phyloP scores from a whole-genome alignment of 2,797 vertebrate species.

The Neomorphus geoffroyi region DNA sequence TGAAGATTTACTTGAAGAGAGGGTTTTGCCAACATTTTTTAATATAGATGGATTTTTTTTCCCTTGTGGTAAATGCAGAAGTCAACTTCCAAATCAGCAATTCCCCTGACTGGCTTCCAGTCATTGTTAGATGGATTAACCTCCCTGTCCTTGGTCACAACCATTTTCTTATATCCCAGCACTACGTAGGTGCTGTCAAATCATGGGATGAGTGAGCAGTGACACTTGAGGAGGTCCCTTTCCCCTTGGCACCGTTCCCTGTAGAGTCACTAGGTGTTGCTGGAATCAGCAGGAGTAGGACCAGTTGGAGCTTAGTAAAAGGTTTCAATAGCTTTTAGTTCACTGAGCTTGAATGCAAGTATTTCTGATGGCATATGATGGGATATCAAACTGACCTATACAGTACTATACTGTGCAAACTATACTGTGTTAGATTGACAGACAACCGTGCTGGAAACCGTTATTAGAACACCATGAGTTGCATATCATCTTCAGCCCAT shows the following conservation, averaged over 20 bases:
- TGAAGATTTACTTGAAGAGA: background rate
- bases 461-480: background rate
- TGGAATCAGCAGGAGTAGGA: background rate
- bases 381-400: background rate
- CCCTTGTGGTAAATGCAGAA: background rate
- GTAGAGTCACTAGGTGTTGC: background rate
- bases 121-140: background rate
- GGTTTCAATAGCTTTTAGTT: background rate
- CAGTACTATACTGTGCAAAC: background rate
- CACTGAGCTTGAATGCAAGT: background rate
- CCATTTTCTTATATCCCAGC: background rate
- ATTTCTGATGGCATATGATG: background rate
- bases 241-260: background rate
- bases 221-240: background rate
- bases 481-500: background rate
- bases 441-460: fast-evolving
- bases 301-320: background rate
- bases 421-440: background rate
- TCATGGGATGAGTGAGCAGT: background rate
- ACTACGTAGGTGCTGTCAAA: background rate
- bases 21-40: background rate
- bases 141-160: background rate
- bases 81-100: background rate
- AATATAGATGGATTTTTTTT: background rate
- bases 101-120: background rate